Conservation (phyloP, 2,113 vertebrate species). For the human region DNA sequence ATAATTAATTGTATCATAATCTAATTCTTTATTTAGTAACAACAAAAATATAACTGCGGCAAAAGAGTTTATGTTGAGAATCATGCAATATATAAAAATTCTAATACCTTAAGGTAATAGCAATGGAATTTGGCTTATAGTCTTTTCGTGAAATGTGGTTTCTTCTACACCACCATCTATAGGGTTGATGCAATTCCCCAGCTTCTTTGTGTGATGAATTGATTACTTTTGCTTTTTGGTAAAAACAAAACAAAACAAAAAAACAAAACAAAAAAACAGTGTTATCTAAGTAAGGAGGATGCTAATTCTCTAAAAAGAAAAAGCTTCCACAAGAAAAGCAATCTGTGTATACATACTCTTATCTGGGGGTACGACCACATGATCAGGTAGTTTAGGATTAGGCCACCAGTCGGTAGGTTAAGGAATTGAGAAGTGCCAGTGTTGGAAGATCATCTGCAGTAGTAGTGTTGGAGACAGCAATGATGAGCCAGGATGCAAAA, state of each 20-base stretch:
- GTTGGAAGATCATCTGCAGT: not conserved
- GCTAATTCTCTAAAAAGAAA: not conserved
- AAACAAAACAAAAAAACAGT: not conserved
- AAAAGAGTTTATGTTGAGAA: not conserved
- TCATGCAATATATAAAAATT: not conserved
- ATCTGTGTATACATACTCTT: not conserved
- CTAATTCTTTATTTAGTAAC: slow-evolving; percentile 24
- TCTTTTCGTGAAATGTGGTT: not conserved
- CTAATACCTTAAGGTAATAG: not conserved
- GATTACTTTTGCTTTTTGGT: not conserved
- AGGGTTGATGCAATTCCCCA: not conserved
- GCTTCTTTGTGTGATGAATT: not conserved
- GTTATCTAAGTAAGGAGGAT: not conserved
- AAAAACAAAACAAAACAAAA: not conserved
- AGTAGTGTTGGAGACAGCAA: not conserved
- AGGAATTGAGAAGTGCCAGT: not conserved
- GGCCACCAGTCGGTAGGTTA: not conserved
- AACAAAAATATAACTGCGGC: not conserved
- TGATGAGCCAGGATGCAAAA: not conserved
- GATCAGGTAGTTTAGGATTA: not conserved
- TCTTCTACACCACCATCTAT: not conserved
- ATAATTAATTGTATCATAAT: slow-evolving; percentile 27
- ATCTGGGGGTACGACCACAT: not conserved
- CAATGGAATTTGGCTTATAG: not conserved
- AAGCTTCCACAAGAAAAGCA: not conserved